Conservation (phyloP, 2,113 vertebrate genomes). For the Philantomba maxwellii region DNA sequence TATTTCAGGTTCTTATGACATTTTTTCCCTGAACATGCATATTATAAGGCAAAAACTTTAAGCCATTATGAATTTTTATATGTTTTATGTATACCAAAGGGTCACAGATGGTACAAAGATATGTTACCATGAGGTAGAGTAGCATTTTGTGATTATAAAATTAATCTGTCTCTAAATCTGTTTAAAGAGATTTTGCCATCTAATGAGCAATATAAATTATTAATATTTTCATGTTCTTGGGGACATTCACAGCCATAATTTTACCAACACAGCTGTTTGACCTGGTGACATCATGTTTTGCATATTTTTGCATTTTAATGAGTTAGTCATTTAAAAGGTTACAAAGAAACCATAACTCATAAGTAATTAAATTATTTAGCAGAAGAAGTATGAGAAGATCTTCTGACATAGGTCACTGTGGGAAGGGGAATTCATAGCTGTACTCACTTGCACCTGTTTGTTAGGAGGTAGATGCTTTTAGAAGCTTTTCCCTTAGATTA, state of each 20-base stretch:
- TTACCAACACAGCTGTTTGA: constrained; percentile 84
- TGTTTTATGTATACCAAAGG: constrained; percentile 72
- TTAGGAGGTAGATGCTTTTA: constrained; percentile 41
- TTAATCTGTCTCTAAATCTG: constrained; percentile 81
- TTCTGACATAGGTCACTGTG: constrained; percentile 76
- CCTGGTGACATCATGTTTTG: constrained; percentile 82
- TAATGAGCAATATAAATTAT: constrained; percentile 82
- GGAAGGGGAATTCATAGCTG: constrained; percentile 65
- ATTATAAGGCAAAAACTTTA: constrained; percentile 43
- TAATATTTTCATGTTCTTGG: constrained; percentile 82
- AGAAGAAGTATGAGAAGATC: constrained; percentile 75
- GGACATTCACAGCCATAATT: constrained; percentile 79
- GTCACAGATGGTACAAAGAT: constrained; percentile 78
- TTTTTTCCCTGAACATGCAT: constrained; percentile 50
- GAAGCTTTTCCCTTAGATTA: constrained; percentile 32
- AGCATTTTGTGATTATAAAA: constrained; percentile 79
- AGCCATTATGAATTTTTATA: constrained; percentile 62
- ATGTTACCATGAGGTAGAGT: constrained; percentile 73
- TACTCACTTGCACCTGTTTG: constrained; percentile 73
- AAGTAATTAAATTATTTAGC: constrained; percentile 85
- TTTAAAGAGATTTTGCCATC: constrained; percentile 80
- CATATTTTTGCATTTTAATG: constrained; percentile 84
- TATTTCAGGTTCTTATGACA: not conserved
- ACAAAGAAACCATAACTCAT: constrained; percentile 84
- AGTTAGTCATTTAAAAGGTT: constrained; percentile 82